A percentile compares a stretch with the other conserved stretches of the same genome.
Evolutionary conservation across 1,140 invertebrate species (phyloP).

Genomic region (Diabrotica virgifera): DNA sequence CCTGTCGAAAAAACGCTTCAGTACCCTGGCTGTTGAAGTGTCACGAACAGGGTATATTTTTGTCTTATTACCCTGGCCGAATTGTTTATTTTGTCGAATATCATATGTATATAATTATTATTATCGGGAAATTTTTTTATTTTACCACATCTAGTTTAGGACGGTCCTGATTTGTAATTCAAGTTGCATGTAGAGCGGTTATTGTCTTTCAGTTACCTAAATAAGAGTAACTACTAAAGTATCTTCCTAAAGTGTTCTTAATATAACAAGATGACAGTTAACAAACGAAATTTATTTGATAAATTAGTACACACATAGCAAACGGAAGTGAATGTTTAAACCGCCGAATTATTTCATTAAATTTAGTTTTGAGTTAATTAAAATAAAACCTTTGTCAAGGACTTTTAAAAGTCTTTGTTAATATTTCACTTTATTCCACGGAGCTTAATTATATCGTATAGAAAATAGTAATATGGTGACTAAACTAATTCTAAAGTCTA

Average conservation of each 20-base stretch:
- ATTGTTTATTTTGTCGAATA: too few species aligned
- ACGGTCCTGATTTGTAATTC: too few species aligned
- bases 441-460: too few species aligned
- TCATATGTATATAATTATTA: too few species aligned
- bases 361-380: neutral
- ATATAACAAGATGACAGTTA: neutral
- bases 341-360: neutral
- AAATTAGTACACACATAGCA: neutral
- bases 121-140: too few species aligned
- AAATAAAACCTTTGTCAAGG: conserved; percentile 2
- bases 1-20: too few species aligned
- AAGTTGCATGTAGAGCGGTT: neutral
- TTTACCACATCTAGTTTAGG: too few species aligned
- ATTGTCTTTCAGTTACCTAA: neutral
- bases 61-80: too few species aligned
- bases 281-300: conserved; percentile 1
- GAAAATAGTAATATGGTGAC: too few species aligned
- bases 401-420: neutral
- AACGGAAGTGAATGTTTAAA: conserved; percentile 2
- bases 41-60: too few species aligned
- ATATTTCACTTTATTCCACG: neutral
- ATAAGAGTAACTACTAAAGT: neutral
- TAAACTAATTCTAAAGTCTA: too few species aligned
- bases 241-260: neutral
- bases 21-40: too few species aligned